Base-by-base conservation (phyloP, 2,113 vertebrate species). In the Herpetotheres cachinnans region DNA sequence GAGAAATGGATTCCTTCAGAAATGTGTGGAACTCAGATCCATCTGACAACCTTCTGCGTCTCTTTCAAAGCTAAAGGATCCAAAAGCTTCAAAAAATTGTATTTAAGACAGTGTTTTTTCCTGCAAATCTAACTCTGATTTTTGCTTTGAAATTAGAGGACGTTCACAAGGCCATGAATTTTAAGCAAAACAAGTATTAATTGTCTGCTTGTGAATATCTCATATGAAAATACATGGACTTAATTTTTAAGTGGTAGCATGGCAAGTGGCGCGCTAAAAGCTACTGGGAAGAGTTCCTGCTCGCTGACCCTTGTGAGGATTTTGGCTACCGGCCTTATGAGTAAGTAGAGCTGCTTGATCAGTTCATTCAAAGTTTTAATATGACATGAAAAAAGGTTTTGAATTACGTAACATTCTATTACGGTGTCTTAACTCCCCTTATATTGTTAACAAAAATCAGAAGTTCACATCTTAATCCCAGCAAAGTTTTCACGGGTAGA, bases 241-340 rank as follows among this genome's bases (percentile, higher is more conserved):
- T 54, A 3, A 10, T 65, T n/a, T 38, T 56, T 44, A 25, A 55
- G 36, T 8, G 13, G 27, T 21, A n/a, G 12, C 7, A 9, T 21
- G 18, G n/a, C 24, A 80, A 25, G 29, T 19, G 56, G 3, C 58
- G 49, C 44, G n/a, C 27, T 65, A 50, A 40, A 34, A 20, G 5
- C 8, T 8, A 1, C 20, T n/a, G 13, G 50, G 55, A 52, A 32
- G 47, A 29, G 50, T 6, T 89, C 20, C 61, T 91, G 50, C 69
- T 50, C 0, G 0, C 38, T 67, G 61, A 25, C 29, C 21, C 1
- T 12, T 36, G 16, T 4, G 25, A 55, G 16, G 32, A 29, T 79
- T 92, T 74, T 63, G 70, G 82, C 38, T 71, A 6, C 70, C 1
- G 6, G 29, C 19, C 18, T 20, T 4, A 13, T 27, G 21, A 22